A percentile compares a stretch with the other conserved stretches of the same genome.
phyloP scores from a whole-genome alignment of 2,888 invertebrate species.

The Hyles lineata region DNA sequence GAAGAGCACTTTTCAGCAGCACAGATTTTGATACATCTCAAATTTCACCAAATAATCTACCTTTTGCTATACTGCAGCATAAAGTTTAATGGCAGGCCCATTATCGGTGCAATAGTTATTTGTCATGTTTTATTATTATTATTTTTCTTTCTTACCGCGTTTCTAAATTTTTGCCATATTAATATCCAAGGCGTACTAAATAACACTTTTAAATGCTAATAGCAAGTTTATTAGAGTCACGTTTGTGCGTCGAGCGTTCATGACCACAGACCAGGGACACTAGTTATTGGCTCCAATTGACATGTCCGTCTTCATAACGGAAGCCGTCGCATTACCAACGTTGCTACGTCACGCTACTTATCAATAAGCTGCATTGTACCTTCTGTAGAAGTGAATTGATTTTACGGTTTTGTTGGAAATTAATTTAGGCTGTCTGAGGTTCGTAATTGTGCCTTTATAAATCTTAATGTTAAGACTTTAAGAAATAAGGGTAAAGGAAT shows the following conservation, averaged over 20 bases:
- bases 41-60: neutral
- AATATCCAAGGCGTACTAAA: no score
- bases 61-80: no score
- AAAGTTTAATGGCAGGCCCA: no score
- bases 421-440: neutral
- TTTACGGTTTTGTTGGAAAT: neutral
- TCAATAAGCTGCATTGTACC: neutral
- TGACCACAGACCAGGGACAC: conserved; percentile 4
- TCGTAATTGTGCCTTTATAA: neutral
- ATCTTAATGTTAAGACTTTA: no score
- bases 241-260: neutral
- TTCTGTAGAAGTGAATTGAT: conserved; percentile 31
- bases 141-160: no score
- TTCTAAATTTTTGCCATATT: neutral
- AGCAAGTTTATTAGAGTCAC: neutral
- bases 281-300: conserved; percentile 78
- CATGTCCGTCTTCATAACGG: conserved; percentile 80
- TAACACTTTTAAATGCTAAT: neutral
- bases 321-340: conserved; percentile 54
- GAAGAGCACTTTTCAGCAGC: no score
- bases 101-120: no score
- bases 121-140: no score
- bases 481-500: no score
- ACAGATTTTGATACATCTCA: no score
- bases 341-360: conserved; percentile 29